Conservation (phyloP, 2,888 invertebrate species). For the Thecophora atra region DNA sequence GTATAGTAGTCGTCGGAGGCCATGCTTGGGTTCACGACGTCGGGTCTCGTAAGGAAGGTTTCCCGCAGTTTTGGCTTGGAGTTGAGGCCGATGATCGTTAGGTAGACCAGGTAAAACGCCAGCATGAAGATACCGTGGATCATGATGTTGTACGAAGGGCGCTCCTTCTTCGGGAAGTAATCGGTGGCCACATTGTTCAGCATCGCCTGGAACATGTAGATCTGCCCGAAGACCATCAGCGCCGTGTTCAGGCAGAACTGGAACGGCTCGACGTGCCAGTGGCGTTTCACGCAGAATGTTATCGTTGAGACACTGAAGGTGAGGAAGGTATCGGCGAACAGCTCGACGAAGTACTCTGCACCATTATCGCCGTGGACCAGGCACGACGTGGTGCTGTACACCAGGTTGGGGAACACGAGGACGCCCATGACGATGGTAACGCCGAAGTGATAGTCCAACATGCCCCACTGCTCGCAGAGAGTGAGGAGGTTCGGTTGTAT, state of each 20-base stretch:
- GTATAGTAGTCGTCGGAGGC: not conserved
- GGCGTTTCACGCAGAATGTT: constrained; percentile 14
- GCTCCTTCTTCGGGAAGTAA: constrained; percentile 3
- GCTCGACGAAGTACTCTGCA: constrained; percentile 17
- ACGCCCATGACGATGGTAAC: constrained; percentile 18
- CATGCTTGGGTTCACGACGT: not conserved
- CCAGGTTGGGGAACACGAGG: constrained; percentile 19
- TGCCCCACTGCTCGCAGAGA: constrained; percentile 8
- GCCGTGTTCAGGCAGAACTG: constrained; percentile 8
- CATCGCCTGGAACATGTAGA: constrained; percentile 19
- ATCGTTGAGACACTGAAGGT: constrained; percentile 11
- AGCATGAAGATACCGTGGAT: constrained; percentile 20
- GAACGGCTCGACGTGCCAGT: not conserved
- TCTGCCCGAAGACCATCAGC: constrained; percentile 10
- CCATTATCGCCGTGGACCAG: constrained; percentile 3
- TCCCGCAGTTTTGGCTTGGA: not conserved
- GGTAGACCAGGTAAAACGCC: constrained; percentile 19
- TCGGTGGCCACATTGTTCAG: constrained; percentile 14
- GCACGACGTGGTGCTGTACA: constrained; percentile 8
- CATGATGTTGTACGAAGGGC: constrained; percentile 13
- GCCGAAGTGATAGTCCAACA: constrained; percentile 24
- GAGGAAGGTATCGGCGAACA: constrained; percentile 12
- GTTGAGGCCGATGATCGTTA: not conserved
- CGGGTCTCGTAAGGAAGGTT: too few relatives aligned
- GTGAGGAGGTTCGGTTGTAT: constrained; percentile 33